Evolutionary conservation across 2,797 vertebrate species (phyloP), one percentile per base, ranked within the genome.

Genomic region (Leptatherina wallacei): DNA sequence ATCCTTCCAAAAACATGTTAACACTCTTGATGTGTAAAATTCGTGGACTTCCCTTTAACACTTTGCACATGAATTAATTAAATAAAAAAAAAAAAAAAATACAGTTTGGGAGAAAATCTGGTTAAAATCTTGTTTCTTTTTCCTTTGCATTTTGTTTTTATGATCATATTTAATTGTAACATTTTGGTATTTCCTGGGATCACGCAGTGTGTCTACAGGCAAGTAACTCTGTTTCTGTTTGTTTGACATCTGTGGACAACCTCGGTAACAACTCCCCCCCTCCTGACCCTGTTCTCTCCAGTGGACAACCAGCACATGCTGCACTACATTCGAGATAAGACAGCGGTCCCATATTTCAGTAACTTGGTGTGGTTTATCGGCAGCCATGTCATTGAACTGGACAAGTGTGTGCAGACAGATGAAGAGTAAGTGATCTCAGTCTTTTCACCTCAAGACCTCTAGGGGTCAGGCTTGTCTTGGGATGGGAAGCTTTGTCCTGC

Each of bases 261-360:
- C 30, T 3, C 61, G 0, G 32, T 71, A 69, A 85, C 69, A 10
- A 35, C 13, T 30, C 13, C 67, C 59, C 59, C 80, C 56, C 61
- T 18, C 67, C 38, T 69, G 30, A 63, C 60, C 47, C 62, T 78
- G 0, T 16, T 74, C 27, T 81, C 65, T 73, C 67, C 90, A 99
- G 98, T 99, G 97, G 96, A 99, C 91, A 99, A 99, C 95, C 97
- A 98, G 87, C 96, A 97, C 83, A 99, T 99, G 98, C 93, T 99
- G 83, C 98, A 99, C 92, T 99, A 99, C 86, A 99, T 99, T 83
- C 91, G 98, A 74, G 98, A 99, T 89, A 99, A 98, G 93, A 99
- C 98, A 0, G 98, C 98, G 0, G 98, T 97, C 40, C 98, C 98
- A 0, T 99, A 99, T 90, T 99, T 99, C 94, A 99, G 98, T 91